Base-by-base conservation (phyloP, 2,888 invertebrate genomes). In the Torymus aiolomorphi region DNA sequence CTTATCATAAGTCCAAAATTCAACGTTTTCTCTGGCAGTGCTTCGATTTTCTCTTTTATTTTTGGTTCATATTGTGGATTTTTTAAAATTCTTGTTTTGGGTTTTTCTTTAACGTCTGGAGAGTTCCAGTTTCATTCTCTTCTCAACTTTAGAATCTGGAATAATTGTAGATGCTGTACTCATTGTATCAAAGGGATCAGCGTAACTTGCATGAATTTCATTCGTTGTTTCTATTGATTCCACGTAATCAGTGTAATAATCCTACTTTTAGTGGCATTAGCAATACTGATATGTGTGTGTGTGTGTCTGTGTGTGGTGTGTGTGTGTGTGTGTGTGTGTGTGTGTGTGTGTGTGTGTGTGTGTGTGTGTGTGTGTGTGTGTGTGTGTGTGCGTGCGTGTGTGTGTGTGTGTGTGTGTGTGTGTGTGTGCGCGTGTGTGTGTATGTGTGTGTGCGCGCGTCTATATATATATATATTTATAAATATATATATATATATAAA, bases 61-160 rank as follows among this genome's bases (percentile, higher is more conserved):
- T 81, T 97, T 93, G 0, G 96, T 96, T 2, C 97, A 95, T 88
- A 95, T 96, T 0, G 97, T 97, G 90, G 98, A 97, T 16, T 98
- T 98, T 90, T 97, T 97, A 12, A 94, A 95, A 78, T 94, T 94
- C 87, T 93, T 95, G 63, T 94, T 92, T 54, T 93, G 92, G 86
- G 92, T 91, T 83, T 92, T 92, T 88, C 94, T 94, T 86, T 94
- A 93, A 83, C 93, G 92, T 82, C 91, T 91, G 82, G 94, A 92
- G 85, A 96, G 91, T 85, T 94, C 94, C 86, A 93, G 93, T 89
- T 94, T 95, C 0, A 97, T 93, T 82, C 94, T 92, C 80, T 92
- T 92, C 52, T 74, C 73, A 54, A 71, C 49, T 31, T 54, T 2
- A 42, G 8, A 94, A 77, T 96, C 95, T 0, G 97, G 97, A 49